These are phyloP conservation scores for Anoplopoma fimbria DNA, from an alignment of 2,113 vertebrate species.

Conservation along the genomic window DNA sequence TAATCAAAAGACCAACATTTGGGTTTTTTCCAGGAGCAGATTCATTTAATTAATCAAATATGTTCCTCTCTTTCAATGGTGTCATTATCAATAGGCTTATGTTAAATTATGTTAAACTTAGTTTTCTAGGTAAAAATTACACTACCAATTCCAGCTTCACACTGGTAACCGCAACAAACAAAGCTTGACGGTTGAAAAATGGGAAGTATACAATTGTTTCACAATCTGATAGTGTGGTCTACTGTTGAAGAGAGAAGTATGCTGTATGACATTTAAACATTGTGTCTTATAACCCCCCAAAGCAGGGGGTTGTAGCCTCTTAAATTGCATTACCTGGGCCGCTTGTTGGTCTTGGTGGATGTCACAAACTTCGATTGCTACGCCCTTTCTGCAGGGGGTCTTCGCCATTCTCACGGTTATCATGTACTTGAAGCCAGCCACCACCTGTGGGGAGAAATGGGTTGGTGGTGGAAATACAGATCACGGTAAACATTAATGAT, in stretches of 20 bases:
- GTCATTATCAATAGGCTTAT: background rate
- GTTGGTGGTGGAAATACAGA: background rate
- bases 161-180: background rate
- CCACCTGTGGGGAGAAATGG: slow-evolving; percentile 61
- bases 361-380: background rate
- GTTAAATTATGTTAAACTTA: background rate
- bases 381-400: slow-evolving; percentile 73
- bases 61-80: background rate
- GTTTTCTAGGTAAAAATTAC: background rate
- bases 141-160: background rate
- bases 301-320: background rate
- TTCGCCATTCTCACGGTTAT: slow-evolving; percentile 72
- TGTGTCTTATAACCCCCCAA: background rate
- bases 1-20: background rate
- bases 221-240: background rate
- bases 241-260: background rate
- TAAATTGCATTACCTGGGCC: slow-evolving; percentile 52
- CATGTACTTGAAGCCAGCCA: slow-evolving; percentile 71
- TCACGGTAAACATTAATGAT: no score
- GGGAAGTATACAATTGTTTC: background rate
- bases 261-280: background rate
- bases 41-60: background rate
- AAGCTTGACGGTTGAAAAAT: background rate
- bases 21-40: background rate
- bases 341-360: rapidly evolving